These are phyloP conservation scores for Synaphobranchus kaupii DNA, from an alignment of 2,797 vertebrate species.

Conservation along the genomic window DNA sequence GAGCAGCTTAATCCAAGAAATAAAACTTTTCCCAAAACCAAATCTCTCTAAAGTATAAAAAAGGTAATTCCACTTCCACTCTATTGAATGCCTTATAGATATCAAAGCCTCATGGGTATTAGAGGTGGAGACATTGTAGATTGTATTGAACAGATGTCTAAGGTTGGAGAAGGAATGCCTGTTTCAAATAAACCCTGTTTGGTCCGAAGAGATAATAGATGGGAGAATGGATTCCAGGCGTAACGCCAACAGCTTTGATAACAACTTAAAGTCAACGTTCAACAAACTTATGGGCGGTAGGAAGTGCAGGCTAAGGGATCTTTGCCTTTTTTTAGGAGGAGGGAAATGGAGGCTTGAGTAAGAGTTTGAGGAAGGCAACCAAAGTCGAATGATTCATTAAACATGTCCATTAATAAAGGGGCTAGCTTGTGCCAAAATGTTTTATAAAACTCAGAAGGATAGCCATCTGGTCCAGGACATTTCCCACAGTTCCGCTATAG, in stretches of 20 bases:
- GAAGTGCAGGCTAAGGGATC: constrained; percentile 10
- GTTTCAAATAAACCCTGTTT: background rate
- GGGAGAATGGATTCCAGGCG: background rate
- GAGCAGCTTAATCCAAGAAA: too few species aligned
- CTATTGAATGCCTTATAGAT: background rate
- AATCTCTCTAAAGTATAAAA: background rate
- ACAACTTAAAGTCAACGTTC: constrained; percentile 23
- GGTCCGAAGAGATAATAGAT: background rate
- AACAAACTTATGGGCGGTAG: constrained; percentile 26
- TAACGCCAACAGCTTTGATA: background rate
- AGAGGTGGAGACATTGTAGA: constrained; percentile 12
- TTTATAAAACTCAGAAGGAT: too few species aligned
- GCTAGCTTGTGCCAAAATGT: too few species aligned
- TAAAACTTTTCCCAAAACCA: too few species aligned
- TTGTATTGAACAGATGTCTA: constrained; percentile 6
- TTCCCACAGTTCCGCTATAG: background rate
- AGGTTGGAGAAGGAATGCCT: constrained; percentile 7
- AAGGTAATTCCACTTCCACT: background rate
- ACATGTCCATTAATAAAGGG: background rate
- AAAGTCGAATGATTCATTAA: constrained; percentile 13
- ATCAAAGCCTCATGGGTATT: constrained; percentile 12
- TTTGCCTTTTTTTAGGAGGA: too few species aligned
- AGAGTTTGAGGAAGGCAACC: constrained; percentile 28
- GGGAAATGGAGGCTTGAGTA: constrained; percentile 6
- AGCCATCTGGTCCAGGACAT: too few species aligned